Evolutionary conservation across 2,797 vertebrate species (phyloP).

Genomic region (Melanotaenia maccullochi): DNA sequence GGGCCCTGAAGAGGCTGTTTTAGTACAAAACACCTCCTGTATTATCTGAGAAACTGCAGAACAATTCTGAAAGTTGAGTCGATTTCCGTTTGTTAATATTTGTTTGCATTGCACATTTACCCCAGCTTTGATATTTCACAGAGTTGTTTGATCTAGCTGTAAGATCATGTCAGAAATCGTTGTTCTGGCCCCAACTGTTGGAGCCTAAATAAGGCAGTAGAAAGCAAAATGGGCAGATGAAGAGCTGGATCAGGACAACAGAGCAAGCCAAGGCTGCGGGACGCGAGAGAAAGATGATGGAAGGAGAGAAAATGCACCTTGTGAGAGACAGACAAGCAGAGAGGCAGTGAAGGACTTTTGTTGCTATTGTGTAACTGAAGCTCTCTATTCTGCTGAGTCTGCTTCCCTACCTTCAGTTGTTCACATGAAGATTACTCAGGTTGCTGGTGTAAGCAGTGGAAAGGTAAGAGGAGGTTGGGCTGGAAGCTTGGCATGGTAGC

Average conservation of each 20-base stretch:
- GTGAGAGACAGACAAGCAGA: slow-evolving; percentile 60
- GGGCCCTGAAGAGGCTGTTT: neutral
- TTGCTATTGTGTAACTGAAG: slow-evolving; percentile 68
- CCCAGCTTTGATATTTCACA: neutral
- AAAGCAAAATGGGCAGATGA: slow-evolving; percentile 16
- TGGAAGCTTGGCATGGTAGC: slow-evolving; percentile 45
- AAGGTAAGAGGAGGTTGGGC: slow-evolving; percentile 34
- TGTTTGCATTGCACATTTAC: neutral
- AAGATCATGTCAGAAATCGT: neutral
- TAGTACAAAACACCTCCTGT: neutral
- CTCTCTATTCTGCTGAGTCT: slow-evolving; percentile 58
- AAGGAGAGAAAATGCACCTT: slow-evolving; percentile 37
- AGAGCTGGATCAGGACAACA: slow-evolving; percentile 36
- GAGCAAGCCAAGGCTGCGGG: slow-evolving; percentile 38
- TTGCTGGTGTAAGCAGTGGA: slow-evolving; percentile 45
- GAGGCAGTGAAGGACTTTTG: slow-evolving; percentile 59
- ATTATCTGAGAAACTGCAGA: neutral
- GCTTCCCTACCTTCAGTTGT: slow-evolving; percentile 53
- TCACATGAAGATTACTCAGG: slow-evolving; percentile 57
- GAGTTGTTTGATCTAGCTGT: slow-evolving; percentile 6
- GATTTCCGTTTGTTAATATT: neutral
- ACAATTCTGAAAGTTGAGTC: neutral
- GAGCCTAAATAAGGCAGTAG: neutral
- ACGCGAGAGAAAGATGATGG: slow-evolving; percentile 26
- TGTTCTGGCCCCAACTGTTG: slow-evolving; percentile 7